phyloP scores from a whole-genome alignment of 2,888 invertebrate species.

The Trichopria drosophilae region DNA sequence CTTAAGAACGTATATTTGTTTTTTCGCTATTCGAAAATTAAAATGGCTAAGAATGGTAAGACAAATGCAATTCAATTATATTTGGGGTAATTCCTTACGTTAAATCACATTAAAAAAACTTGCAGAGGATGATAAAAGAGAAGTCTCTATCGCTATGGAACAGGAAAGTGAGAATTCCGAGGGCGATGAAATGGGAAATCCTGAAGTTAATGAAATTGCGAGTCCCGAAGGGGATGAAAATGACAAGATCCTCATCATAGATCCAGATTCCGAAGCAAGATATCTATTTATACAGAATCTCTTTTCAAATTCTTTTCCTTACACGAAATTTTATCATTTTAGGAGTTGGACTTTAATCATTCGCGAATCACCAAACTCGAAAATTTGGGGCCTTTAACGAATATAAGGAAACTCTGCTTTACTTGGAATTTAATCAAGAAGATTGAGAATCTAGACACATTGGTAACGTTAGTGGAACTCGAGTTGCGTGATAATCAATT shows the following conservation, averaged over 20 bases:
- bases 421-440: constrained; percentile 95
- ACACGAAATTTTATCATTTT: constrained; percentile 19
- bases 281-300: neutral
- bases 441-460: constrained; percentile 82
- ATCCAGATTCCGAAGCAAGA: constrained; percentile 64
- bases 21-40: too few relatives aligned
- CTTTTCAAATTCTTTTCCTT: neutral
- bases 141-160: constrained; percentile 44
- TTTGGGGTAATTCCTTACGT: too few relatives aligned
- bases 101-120: neutral
- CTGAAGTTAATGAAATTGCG: too few relatives aligned
- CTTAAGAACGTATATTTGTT: too few relatives aligned
- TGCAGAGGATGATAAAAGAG: constrained; percentile 44
- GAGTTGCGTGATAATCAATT: constrained; percentile 98
- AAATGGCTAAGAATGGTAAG: constrained; percentile 26
- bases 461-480: constrained; percentile 79
- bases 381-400: constrained; percentile 76
- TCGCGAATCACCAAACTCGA: constrained; percentile 82
- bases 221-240: constrained; percentile 52
- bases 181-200: constrained; percentile 53
- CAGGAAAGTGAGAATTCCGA: constrained; percentile 41
- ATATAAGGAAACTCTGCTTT: constrained; percentile 79
- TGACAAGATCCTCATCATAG: constrained; percentile 68
- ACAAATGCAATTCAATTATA: neutral
- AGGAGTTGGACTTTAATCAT: constrained; percentile 87